Conservation (phyloP, 2,888 invertebrate species). For the Catocala sponsa region DNA sequence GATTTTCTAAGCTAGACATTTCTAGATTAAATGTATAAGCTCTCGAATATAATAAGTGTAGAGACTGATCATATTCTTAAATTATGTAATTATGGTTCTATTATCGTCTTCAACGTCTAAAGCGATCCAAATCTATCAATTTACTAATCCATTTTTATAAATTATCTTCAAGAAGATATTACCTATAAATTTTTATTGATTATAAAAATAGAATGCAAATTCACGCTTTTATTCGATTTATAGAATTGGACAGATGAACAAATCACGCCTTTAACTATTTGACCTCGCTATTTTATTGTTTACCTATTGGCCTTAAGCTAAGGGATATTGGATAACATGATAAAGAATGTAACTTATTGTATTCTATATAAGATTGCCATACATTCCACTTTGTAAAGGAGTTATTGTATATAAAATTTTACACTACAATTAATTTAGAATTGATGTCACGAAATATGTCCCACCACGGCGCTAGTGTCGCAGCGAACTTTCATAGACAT, state of each 20-base stretch:
- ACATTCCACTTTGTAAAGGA: conserved; percentile 59
- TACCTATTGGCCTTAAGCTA: too few species aligned
- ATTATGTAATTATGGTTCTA: conserved; percentile 17
- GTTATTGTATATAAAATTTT: conserved; percentile 56
- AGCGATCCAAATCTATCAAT: too few species aligned
- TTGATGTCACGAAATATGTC: neutral
- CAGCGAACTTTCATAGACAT: conserved; percentile 6
- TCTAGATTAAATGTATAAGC: neutral
- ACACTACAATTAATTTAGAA: neutral
- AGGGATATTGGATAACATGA: too few species aligned
- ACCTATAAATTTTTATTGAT: neutral
- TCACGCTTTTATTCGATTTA: conserved; percentile 6
- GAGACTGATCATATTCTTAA: conserved; percentile 41
- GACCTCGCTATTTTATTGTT: neutral
- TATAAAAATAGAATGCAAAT: conserved; percentile 5
- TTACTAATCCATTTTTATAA: conserved; percentile 6
- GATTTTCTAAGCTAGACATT: neutral
- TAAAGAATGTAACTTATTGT: neutral
- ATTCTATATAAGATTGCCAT: conserved; percentile 44
- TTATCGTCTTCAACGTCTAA: neutral
- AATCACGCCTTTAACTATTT: neutral
- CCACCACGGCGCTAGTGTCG: conserved; percentile 7
- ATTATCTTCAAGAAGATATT: neutral
- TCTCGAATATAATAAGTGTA: conserved; percentile 36
- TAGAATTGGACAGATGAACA: conserved; percentile 18